Base-by-base conservation (phyloP, 1,140 invertebrate genomes). In the Artemia franciscana region DNA sequence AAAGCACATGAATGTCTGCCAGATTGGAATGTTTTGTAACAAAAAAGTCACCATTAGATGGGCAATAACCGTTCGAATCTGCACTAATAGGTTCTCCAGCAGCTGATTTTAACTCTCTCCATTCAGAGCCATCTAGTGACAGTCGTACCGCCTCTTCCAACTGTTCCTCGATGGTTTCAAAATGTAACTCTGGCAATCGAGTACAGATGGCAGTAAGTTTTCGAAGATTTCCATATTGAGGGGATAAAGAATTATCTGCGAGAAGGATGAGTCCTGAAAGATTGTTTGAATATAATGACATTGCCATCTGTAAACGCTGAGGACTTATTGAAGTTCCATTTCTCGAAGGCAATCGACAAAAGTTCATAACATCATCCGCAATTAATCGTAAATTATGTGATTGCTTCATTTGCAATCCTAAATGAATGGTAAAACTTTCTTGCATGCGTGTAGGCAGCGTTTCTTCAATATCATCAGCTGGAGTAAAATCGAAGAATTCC, bases 381-480 rank as follows among this genome's bases (percentile, higher is more conserved):
- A 96, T 75, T 61, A 98, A 83, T 60, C 93, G 78, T 66, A 97
- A 84, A 75, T 98, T 98, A 73, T 98, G 92, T 78, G 92, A 97
- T 70, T 95, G 91, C 75, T 98, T 98, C 74, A 98, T 80, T 75
- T 98, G 94, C 2, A 91, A 91, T 63, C 93, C 93, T 62, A 96
- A 76, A 76, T 96, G 91, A 68, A 96, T 95, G 15, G 91, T 97
- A 71, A 96, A 96, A 75, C 91, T 95, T 77, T 96, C 91, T 75
- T 95, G 90, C 68, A 88, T 68, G 65, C 69, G 74, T 23, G 71
- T 73, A 71, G 69, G 65, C 67, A 70, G 71, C 61, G 70, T 66
- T 58, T 67, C 67, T 21, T 69, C 63, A n/a, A 68, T 56, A 69
- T 61, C 51, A 62, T 68, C 62, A 66, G 68, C 12, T 69, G 70